These are phyloP conservation scores for Crax fasciolata DNA, from an alignment of 2,797 vertebrate species.

Conservation along the genomic window DNA sequence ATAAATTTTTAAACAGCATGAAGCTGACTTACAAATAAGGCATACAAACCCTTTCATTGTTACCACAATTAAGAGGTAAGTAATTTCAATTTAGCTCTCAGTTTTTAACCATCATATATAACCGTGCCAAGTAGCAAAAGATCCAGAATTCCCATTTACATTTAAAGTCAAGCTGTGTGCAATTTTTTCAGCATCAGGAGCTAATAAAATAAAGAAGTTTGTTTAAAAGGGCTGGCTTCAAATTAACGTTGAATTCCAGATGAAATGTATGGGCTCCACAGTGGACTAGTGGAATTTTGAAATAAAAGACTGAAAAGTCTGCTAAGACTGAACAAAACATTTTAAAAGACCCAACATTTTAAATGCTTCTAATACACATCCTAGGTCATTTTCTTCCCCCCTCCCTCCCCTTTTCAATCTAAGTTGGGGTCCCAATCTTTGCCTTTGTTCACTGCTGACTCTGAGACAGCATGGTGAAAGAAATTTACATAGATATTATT, in stretches of 20 bases:
- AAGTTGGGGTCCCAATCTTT: constrained; percentile 85
- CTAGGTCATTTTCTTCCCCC: constrained; percentile 80
- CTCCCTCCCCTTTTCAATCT: constrained; percentile 78
- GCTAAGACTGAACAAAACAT: constrained; percentile 85
- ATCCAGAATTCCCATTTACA: constrained; percentile 83
- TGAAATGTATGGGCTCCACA: constrained; percentile 89
- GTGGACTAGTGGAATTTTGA: constrained; percentile 86
- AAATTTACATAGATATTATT: constrained; percentile 93
- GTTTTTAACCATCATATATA: constrained; percentile 80
- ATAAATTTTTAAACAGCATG: constrained; percentile 83
- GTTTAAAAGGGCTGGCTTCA: constrained; percentile 82
- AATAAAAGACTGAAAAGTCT: constrained; percentile 85
- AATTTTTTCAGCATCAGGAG: constrained; percentile 79
- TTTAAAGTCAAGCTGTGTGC: constrained; percentile 84
- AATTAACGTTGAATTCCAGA: constrained; percentile 87
- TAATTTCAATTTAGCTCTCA: constrained; percentile 80
- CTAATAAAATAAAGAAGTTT: constrained; percentile 83
- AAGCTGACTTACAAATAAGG: constrained; percentile 86
- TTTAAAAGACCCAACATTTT: constrained; percentile 87
- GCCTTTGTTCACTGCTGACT: constrained; percentile 91
- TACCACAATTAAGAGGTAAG: constrained; percentile 81
- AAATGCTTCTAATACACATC: constrained; percentile 86
- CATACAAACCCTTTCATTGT: constrained; percentile 81
- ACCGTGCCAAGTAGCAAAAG: constrained; percentile 79
- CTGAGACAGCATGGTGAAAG: constrained; percentile 90